A percentile compares a stretch with the other conserved stretches of the same genome.
These are phyloP conservation scores for chimpanzee (Pan troglodytes) DNA, from an alignment of 2,113 vertebrate species.

Conservation along the genomic window NHGRI_mPanTro3-v2.1_pri NC_086015.1:76126001-76126500, in stretches of 20 bases:
- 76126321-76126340: neutral
- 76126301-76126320: neutral
- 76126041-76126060: neutral
- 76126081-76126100: neutral
- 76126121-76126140: neutral
- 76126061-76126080: neutral
- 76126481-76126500: neutral
- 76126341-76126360: neutral
- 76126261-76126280: neutral
- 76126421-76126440: neutral
- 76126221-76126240: neutral
- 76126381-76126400: neutral
- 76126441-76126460: neutral
- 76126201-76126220: neutral
- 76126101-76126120: neutral
- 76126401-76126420: neutral
- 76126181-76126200: neutral
- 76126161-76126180: neutral
- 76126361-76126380: neutral
- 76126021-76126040: neutral
- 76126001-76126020: neutral
- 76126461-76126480: neutral
- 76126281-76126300: neutral
- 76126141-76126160: neutral
- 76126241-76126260: neutral